Evolutionary conservation across 2,797 vertebrate genomes (phyloP).

Genomic region (Selene dorsalis): DNA sequence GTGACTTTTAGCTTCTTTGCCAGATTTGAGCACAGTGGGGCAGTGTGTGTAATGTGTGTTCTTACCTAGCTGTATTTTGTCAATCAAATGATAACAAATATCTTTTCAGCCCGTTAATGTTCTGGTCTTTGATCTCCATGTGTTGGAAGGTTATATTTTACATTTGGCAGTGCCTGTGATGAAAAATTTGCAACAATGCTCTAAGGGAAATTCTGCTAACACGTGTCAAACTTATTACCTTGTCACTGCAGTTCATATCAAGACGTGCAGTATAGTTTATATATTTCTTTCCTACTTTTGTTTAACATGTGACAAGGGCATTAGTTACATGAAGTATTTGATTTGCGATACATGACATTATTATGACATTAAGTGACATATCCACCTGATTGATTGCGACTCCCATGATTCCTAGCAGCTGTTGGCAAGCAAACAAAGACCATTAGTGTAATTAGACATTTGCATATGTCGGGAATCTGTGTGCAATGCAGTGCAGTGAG

Average conservation of each 20-base stretch:
- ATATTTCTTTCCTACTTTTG: background rate
- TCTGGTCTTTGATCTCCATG: background rate
- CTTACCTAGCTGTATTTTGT: background rate
- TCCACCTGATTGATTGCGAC: background rate
- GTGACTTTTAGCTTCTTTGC: background rate
- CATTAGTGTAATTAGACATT: background rate
- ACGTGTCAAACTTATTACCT: background rate
- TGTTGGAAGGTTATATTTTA: background rate
- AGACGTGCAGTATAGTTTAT: background rate
- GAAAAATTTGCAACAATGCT: background rate
- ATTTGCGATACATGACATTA: background rate
- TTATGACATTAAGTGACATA: constrained; percentile 4
- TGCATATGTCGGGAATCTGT: background rate
- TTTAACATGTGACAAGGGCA: background rate
- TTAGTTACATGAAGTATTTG: background rate
- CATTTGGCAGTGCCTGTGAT: background rate
- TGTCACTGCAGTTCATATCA: background rate
- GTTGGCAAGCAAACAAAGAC: background rate
- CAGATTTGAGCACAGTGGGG: background rate
- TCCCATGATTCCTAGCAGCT: background rate
- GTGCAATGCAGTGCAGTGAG: background rate
- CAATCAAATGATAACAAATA: background rate
- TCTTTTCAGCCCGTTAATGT: background rate
- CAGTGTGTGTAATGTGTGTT: background rate
- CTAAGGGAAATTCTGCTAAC: background rate